phyloP scores from a whole-genome alignment of 30 jellyfish, hydroid and myxozoan species.

The Rhopilema esculentum region DNA sequence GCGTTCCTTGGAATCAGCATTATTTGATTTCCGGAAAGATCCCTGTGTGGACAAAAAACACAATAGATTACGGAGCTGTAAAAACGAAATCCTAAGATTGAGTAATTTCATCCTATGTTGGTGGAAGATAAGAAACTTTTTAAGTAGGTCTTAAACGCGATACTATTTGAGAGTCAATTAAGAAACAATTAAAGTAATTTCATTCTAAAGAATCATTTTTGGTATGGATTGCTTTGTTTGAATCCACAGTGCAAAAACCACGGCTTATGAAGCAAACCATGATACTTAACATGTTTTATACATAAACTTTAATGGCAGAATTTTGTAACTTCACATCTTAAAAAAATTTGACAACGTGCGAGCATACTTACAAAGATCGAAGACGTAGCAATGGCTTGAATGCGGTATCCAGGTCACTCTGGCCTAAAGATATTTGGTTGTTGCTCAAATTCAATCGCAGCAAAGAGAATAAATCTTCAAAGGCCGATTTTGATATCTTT shows the following conservation, averaged over 20 bases:
- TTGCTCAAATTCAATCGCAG: constrained; percentile 66
- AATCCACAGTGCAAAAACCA: no score
- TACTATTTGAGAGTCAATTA: neutral
- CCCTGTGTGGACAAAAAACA: constrained; percentile 53
- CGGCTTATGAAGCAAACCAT: no score
- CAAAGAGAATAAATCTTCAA: constrained; percentile 69
- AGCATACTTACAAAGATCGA: constrained; percentile 71
- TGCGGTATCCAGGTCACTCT: constrained; percentile 88
- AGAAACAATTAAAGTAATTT: neutral
- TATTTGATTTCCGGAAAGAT: constrained; percentile 74
- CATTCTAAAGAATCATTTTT: neutral
- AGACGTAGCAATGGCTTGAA: constrained; percentile 74
- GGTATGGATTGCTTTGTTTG: neutral
- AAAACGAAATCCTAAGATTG: neutral
- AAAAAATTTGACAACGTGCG: no score
- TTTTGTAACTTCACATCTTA: no score
- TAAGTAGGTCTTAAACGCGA: neutral
- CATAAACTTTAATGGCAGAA: no score
- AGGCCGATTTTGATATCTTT: constrained; percentile 76
- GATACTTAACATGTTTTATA: no score
- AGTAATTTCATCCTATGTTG: neutral
- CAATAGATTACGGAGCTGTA: neutral
- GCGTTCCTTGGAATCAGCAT: constrained; percentile 88
- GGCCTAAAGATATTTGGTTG: constrained; percentile 88
- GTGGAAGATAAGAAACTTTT: neutral